Conservation (phyloP, 2,797 vertebrate species). For the Holocentrus rufus region DNA sequence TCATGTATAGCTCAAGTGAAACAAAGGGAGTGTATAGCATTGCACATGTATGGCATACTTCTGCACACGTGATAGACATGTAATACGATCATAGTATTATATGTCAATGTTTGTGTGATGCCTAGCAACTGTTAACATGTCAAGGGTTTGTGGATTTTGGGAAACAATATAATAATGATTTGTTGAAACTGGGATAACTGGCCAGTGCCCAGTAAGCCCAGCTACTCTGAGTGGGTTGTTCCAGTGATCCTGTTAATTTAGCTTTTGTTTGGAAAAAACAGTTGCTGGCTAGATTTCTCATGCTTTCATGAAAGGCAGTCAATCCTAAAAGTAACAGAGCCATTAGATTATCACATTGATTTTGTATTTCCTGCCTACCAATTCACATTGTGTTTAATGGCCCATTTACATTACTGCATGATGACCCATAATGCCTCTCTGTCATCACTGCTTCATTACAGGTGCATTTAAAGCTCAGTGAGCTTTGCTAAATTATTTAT, state of each 20-base stretch:
- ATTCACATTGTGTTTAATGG: background rate
- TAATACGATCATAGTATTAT: no score
- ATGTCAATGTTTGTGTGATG: no score
- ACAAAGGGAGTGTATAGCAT: no score
- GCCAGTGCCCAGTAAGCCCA: background rate
- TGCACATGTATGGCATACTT: no score
- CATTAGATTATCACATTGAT: background rate
- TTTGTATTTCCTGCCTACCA: background rate
- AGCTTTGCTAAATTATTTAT: slow-evolving; percentile 13
- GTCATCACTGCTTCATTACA: background rate
- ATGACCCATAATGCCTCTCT: background rate
- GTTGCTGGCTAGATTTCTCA: background rate
- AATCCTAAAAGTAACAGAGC: no score
- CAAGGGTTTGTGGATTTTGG: no score
- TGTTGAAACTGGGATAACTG: slow-evolving; percentile 9
- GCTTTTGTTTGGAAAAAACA: background rate
- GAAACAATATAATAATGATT: no score
- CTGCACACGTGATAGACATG: no score
- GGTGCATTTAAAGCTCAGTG: background rate
- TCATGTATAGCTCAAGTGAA: no score
- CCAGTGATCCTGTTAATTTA: slow-evolving; percentile 30
- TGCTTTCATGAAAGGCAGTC: background rate
- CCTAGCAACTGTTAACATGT: no score
- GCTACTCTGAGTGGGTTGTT: background rate
- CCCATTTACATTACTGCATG: background rate